These are phyloP conservation scores for Neotragus pygmaeus DNA, from an alignment of 2,113 vertebrate genomes.

Conservation along the genomic window DNA sequence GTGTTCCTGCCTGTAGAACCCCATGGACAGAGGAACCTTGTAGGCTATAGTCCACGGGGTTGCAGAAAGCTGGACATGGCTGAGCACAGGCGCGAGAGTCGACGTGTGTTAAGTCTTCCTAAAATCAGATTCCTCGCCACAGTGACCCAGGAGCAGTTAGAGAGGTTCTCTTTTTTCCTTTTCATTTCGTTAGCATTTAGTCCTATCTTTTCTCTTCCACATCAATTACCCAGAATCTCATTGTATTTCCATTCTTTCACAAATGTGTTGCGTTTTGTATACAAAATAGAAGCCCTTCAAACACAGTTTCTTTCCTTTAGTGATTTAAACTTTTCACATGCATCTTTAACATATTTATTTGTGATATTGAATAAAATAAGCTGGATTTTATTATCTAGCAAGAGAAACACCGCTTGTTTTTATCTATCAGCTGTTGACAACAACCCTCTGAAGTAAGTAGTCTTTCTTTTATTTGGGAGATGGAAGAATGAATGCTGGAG, in stretches of 20 bases:
- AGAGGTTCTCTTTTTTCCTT: neutral
- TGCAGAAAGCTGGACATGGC: neutral
- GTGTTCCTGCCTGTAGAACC: neutral
- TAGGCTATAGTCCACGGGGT: neutral
- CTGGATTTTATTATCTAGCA: neutral
- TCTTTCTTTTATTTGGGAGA: neutral
- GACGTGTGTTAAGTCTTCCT: neutral
- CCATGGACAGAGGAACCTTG: neutral
- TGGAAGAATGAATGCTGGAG: neutral
- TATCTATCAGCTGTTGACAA: neutral
- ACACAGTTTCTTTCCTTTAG: neutral
- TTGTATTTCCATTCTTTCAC: neutral
- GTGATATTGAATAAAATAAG: neutral
- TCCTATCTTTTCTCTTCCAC: neutral
- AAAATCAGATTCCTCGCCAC: neutral
- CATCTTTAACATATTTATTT: neutral
- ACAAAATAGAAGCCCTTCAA: neutral
- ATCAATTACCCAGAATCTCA: neutral
- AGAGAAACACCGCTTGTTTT: neutral
- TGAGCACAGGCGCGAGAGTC: neutral
- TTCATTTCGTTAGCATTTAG: neutral
- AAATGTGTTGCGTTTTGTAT: neutral
- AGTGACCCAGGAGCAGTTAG: too few relatives aligned
- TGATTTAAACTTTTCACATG: neutral
- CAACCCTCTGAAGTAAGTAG: neutral